phyloP scores from a whole-genome alignment of 1,140 invertebrate species.

The Bicyclus anynana region DNA sequence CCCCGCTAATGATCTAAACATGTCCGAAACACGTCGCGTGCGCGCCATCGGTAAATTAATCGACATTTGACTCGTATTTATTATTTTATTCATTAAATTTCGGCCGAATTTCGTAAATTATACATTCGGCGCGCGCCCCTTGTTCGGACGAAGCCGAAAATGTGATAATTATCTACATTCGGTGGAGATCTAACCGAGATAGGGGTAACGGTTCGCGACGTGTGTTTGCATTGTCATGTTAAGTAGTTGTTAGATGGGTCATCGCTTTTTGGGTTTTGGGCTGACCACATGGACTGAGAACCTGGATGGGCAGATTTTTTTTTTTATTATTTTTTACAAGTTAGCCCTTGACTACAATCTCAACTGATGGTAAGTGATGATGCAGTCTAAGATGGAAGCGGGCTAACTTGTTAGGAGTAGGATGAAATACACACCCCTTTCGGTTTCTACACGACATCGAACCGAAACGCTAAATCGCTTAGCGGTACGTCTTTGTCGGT shows the following conservation, averaged over 20 bases:
- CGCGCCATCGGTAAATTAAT: constrained; percentile 1
- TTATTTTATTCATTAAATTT: constrained; percentile 6
- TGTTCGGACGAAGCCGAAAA: background rate
- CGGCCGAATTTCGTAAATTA: constrained; percentile 5
- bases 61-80: background rate
- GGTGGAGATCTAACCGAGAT: background rate
- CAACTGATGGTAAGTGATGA: too few relatives aligned
- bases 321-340: too few relatives aligned
- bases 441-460: too few relatives aligned
- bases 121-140: constrained; percentile 1
- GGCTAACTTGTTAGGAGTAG: too few relatives aligned
- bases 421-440: too few relatives aligned
- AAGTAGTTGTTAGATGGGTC: background rate
- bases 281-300: too few relatives aligned
- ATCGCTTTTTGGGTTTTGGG: background rate
- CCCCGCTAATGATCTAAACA: constrained; percentile 1
- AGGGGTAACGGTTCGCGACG: background rate
- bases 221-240: constrained; percentile 5
- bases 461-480: too few relatives aligned
- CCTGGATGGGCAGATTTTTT: too few relatives aligned
- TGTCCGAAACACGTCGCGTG: background rate
- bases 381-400: too few relatives aligned
- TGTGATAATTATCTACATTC: constrained; percentile 5
- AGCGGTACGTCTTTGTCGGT: too few relatives aligned
- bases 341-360: too few relatives aligned